Percentiles rank a stretch among this genome's conserved stretches.
These are phyloP conservation scores for Gonatopus flavifemur DNA, from an alignment of 1,140 invertebrate species.

Conservation along the genomic window DNA sequence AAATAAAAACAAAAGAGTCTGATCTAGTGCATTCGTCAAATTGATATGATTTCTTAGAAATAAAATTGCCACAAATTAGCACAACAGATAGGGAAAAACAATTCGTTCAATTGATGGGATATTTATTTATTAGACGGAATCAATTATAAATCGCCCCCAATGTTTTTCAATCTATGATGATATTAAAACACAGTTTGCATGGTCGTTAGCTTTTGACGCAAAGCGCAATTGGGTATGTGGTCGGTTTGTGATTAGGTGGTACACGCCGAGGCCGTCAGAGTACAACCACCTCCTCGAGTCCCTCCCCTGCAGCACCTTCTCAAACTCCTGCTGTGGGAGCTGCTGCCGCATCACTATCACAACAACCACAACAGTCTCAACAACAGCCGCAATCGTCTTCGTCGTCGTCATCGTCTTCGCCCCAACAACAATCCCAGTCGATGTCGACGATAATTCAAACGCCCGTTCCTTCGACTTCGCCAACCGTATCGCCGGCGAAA, in stretches of 20 bases:
- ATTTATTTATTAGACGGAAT: too few species aligned
- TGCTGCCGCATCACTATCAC: conserved; percentile 11
- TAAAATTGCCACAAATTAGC: too few species aligned
- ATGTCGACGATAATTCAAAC: conserved; percentile 34
- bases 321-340: conserved; percentile 32
- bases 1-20: too few species aligned
- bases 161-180: too few species aligned
- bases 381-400: conserved; percentile 8
- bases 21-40: too few species aligned
- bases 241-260: conserved; percentile 60
- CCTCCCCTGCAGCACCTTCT: conserved; percentile 39
- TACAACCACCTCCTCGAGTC: conserved; percentile 47
- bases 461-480: conserved; percentile 44
- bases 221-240: conserved; percentile 59
- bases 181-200: conserved; percentile 42
- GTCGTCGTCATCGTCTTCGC: conserved; percentile 22
- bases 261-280: conserved; percentile 57
- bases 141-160: too few species aligned
- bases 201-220: conserved; percentile 48
- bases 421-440: conserved; percentile 31
- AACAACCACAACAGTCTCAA: neutral
- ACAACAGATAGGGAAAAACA: too few species aligned
- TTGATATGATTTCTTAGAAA: too few species aligned
- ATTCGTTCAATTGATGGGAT: too few species aligned
- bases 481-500: conserved; percentile 33